Conservation (phyloP, 1,140 invertebrate genomes). For the Conopomorpha cramerella region DNA sequence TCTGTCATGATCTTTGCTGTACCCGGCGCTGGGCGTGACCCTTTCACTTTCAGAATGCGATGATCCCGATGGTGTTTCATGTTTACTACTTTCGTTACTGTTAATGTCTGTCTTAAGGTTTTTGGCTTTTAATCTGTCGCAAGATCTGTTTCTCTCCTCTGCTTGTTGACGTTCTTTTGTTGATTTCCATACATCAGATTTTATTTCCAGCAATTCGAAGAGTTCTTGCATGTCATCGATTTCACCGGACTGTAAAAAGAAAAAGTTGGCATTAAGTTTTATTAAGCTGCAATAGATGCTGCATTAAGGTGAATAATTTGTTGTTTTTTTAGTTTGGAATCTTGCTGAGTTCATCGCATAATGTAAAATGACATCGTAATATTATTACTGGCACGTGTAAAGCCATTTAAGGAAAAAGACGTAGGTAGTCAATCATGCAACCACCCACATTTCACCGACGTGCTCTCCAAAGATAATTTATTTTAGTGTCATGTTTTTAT, state of each 20-base stretch:
- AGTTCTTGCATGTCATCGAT: slow-evolving; percentile 80
- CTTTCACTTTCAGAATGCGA: slow-evolving; percentile 55
- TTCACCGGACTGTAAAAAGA: slow-evolving; percentile 72
- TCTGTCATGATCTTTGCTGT: slow-evolving; percentile 40
- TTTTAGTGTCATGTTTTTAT: no score
- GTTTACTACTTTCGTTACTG: slow-evolving; percentile 67
- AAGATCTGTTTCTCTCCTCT: slow-evolving; percentile 53
- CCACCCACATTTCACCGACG: no score
- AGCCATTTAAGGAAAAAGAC: no score
- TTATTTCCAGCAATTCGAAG: slow-evolving; percentile 80
- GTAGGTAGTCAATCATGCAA: no score
- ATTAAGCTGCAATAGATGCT: no score
- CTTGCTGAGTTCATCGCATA: no score
- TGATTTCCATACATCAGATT: slow-evolving; percentile 75
- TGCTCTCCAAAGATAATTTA: no score
- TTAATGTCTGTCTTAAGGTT: slow-evolving; percentile 64
- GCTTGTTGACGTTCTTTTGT: slow-evolving; percentile 60
- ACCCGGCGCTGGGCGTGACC: slow-evolving; percentile 45
- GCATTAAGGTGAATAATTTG: no score
- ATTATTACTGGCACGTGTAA: no score
- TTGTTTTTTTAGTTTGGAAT: no score
- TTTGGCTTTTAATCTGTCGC: slow-evolving; percentile 61
- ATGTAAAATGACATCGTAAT: no score
- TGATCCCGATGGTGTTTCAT: slow-evolving; percentile 48
- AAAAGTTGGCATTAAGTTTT: slow-evolving; percentile 4